These are phyloP conservation scores for Paracanthobrama guichenoti DNA, from an alignment of 2,113 vertebrate genomes.

Conservation along the genomic window DNA sequence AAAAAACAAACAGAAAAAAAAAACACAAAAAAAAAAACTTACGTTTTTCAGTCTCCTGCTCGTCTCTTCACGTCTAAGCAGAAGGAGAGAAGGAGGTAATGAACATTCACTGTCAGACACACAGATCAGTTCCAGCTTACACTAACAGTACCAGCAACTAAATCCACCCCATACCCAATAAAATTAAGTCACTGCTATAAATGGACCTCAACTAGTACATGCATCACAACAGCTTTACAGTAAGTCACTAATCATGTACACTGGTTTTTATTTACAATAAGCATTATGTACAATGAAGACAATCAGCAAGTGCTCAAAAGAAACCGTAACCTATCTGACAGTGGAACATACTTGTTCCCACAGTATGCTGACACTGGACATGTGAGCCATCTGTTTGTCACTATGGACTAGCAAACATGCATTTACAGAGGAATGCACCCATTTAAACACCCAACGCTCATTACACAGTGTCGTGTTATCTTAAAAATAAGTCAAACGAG, in stretches of 20 bases:
- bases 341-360: constrained; percentile 8
- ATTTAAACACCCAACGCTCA: neutral
- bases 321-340: neutral
- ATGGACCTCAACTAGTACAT: constrained; percentile 5
- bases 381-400: constrained; percentile 29
- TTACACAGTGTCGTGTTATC: neutral
- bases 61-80: constrained; percentile 85
- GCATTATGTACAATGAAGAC: neutral
- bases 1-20: too few relatives aligned
- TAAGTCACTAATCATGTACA: neutral
- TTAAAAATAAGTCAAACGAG: neutral
- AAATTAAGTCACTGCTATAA: constrained; percentile 34
- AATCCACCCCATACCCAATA: constrained; percentile 31
- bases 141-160: constrained; percentile 19
- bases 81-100: constrained; percentile 22
- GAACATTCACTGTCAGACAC: neutral
- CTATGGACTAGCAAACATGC: constrained; percentile 11
- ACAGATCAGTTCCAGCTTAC: constrained; percentile 14
- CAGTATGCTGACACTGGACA: constrained; percentile 8
- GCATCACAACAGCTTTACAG: neutral
- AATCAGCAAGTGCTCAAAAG: neutral
- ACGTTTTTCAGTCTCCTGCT: constrained; percentile 95
- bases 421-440: neutral
- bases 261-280: neutral
- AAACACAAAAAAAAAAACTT: constrained; percentile 75